These are phyloP conservation scores for Cyrtodaria siliqua DNA, from an alignment of 2,888 invertebrate genomes.

Conservation along the genomic window DNA sequence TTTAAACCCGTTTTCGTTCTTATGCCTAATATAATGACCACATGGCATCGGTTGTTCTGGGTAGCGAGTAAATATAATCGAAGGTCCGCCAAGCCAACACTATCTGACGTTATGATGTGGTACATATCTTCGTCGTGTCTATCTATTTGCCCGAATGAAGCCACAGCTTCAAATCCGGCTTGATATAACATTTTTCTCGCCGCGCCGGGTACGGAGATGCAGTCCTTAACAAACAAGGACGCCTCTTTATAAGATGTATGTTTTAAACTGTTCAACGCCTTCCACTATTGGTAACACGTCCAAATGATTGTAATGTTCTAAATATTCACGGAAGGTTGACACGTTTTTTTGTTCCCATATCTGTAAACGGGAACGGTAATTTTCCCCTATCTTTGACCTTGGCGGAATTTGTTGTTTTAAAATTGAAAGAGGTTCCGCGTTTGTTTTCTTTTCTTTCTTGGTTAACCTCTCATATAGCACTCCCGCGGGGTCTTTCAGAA, in stretches of 20 bases:
- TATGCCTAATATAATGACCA: constrained; percentile 38
- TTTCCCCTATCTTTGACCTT: constrained; percentile 9
- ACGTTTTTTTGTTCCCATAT: constrained; percentile 47
- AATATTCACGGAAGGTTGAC: constrained; percentile 7
- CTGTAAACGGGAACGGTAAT: constrained; percentile 17
- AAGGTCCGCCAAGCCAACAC: not conserved
- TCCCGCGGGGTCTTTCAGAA: not conserved
- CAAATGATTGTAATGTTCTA: constrained; percentile 10
- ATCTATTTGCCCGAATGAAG: not conserved
- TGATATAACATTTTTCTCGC: constrained; percentile 18
- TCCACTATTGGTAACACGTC: constrained; percentile 7
- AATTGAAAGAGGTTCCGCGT: not conserved
- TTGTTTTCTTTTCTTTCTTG: constrained; percentile 4
- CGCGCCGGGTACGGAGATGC: constrained; percentile 9
- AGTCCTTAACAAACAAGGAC: constrained; percentile 13
- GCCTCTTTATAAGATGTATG: not conserved
- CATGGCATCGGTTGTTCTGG: constrained; percentile 41
- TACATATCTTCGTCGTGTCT: not conserved
- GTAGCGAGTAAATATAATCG: not conserved
- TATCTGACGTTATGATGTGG: not conserved
- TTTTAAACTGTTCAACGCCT: constrained; percentile 1
- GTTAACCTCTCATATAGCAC: not conserved
- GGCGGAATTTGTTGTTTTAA: constrained; percentile 8
- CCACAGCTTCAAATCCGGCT: not conserved
- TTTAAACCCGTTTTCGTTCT: constrained; percentile 26